Evolutionary conservation across 2,888 invertebrate genomes (phyloP), one percentile per base, ranked within the genome.

Genomic region (Archaeoteleia sp.): DNA sequence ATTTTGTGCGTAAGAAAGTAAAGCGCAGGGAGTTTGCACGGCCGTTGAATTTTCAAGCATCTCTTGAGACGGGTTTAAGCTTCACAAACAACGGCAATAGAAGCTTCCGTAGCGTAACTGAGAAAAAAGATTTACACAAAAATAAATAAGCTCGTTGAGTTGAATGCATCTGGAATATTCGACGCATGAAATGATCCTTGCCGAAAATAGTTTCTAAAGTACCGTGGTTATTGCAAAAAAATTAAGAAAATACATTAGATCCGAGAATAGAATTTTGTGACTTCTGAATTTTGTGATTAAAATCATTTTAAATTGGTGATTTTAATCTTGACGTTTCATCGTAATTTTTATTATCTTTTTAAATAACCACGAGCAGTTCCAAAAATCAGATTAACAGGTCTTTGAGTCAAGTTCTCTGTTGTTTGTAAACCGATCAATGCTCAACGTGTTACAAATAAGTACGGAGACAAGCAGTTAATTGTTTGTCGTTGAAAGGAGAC

Each of bases 1-100:
- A 20, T 54, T 48, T 54, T 55, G 48, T 62, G 54, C 48, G 54
- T 62, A 54, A 62, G 54, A 35, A 53, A 62, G 37, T 37, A 54
- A 48, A 40, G 46, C 20, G 25, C 9, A 10, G 45, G 54, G 42
- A 54, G 42, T 54, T 42, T 46, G 35, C 30, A 42, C 27, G 25
- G 48, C 35, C 62, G 62, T 62, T 54, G 54, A 62, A 62, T 55
- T 46, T 54, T 54, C 42, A 54, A 62, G 54, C 46, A 54, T 54
- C 62, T 62, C 62, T 62, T 43, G 62, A 62, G 62, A 63, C 63
- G 63, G 39, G 30, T 63, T 20, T 63, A 49, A 55, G 48, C 55
- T 55, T 32, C 15, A 54, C 54, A 42, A 54, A 61, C 51, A 53
- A 39, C 62, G 27, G 39, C 40, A 23, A 20, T n/a, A 23, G 39